These are phyloP conservation scores for Torymus auratus DNA, from an alignment of 2,888 invertebrate species.

Conservation along the genomic window DNA sequence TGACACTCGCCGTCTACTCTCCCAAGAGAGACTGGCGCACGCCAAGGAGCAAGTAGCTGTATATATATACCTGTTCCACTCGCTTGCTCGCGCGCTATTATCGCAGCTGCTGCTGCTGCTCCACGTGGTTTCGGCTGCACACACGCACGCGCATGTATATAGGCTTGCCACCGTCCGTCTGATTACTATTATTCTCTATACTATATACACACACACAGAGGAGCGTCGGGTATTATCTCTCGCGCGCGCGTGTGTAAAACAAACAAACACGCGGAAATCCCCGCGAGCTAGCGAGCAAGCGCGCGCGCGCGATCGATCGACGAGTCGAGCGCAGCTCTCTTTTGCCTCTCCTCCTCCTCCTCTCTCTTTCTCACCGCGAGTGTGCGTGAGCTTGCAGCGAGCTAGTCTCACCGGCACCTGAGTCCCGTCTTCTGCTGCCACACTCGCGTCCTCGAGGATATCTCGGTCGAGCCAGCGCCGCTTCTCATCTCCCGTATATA, in stretches of 20 bases:
- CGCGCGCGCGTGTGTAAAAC: conserved; percentile 6
- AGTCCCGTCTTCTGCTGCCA: neutral
- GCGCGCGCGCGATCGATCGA: conserved; percentile 33
- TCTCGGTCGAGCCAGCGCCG: neutral
- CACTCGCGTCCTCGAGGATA: conserved; percentile 13
- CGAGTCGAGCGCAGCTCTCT: neutral
- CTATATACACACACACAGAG: no score
- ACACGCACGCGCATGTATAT: no score
- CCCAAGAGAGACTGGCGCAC: no score
- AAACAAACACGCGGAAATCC: conserved; percentile 32
- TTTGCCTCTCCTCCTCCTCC: no score
- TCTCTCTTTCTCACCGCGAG: no score
- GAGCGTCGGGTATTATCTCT: neutral
- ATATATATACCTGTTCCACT: no score
- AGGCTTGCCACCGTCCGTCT: neutral
- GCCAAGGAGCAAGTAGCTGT: no score
- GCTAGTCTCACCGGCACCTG: conserved; percentile 28
- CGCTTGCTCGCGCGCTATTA: no score
- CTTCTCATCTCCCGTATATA: conserved; percentile 13
- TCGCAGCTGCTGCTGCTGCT: no score
- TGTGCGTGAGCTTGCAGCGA: no score
- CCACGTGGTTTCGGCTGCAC: no score
- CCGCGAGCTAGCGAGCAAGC: neutral
- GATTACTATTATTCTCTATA: neutral
- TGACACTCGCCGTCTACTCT: no score